Evolutionary conservation across 2,888 invertebrate genomes (phyloP).

Genomic region (Drosophila cognata): DNA sequence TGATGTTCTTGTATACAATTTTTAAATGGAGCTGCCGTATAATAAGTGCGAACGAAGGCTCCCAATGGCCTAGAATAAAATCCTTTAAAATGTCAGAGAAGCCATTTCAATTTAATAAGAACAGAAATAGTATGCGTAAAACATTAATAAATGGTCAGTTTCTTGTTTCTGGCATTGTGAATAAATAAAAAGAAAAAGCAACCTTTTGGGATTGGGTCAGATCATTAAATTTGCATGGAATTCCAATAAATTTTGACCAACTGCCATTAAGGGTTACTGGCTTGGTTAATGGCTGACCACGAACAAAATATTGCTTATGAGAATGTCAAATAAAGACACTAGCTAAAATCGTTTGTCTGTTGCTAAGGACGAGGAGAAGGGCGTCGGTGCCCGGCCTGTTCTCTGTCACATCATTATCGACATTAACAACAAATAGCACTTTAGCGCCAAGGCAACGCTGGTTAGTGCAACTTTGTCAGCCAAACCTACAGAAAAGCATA

Average conservation of each 20-base stretch:
- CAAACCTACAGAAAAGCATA: constrained; percentile 14
- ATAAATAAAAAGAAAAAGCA: constrained; percentile 11
- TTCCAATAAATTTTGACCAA: constrained; percentile 58
- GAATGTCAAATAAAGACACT: constrained; percentile 58
- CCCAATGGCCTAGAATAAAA: not conserved
- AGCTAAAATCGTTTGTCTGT: constrained; percentile 17
- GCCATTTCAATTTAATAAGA: constrained; percentile 38
- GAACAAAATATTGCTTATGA: constrained; percentile 41
- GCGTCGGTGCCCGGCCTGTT: not conserved
- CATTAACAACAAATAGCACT: constrained; percentile 75
- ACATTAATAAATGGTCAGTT: constrained; percentile 60
- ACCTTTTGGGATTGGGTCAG: not conserved
- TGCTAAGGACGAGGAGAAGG: constrained; percentile 13
- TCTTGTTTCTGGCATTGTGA: constrained; percentile 33
- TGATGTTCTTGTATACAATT: constrained; percentile 37
- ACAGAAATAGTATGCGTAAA: constrained; percentile 37
- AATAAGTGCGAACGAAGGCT: constrained; percentile 1
- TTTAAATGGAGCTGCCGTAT: constrained; percentile 16
- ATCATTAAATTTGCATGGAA: constrained; percentile 58
- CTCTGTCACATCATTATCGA: constrained; percentile 71
- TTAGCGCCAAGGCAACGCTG: constrained; percentile 40
- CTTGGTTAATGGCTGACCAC: constrained; percentile 46
- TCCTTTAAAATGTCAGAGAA: constrained; percentile 17
- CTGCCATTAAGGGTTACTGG: constrained; percentile 26
- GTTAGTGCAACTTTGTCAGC: constrained; percentile 7